These are phyloP conservation scores for Poecile atricapillus DNA, from an alignment of 2,113 vertebrate genomes.

Conservation along the genomic window DNA sequence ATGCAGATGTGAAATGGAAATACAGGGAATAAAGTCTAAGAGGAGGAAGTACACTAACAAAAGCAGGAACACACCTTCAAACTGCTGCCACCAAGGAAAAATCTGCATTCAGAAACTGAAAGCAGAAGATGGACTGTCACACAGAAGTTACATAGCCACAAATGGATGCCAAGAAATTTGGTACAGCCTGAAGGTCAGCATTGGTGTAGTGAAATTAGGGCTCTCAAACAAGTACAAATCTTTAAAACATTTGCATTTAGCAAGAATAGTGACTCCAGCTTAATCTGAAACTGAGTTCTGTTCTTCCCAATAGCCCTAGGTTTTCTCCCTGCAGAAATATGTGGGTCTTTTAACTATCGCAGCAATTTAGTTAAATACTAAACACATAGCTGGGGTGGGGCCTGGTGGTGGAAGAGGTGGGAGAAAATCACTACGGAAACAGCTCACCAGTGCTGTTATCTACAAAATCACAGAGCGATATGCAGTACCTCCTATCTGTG, in stretches of 20 bases:
- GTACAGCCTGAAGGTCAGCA: neutral
- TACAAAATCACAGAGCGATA: neutral
- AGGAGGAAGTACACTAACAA: neutral
- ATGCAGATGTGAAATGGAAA: neutral
- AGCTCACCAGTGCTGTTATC: neutral
- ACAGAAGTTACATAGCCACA: neutral
- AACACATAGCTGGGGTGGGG: fast-evolving
- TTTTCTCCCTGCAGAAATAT: neutral
- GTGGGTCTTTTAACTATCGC: neutral
- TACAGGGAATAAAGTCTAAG: neutral
- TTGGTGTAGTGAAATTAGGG: fast-evolving
- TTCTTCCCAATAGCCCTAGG: neutral
- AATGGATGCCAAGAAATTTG: neutral
- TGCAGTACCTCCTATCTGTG: neutral
- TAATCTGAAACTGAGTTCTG: neutral
- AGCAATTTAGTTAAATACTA: neutral
- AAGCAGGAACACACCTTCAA: neutral
- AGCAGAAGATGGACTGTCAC: neutral
- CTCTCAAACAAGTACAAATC: neutral
- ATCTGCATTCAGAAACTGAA: neutral
- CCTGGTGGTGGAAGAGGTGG: neutral
- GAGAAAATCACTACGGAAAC: neutral
- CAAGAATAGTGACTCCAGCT: neutral
- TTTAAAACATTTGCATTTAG: neutral
- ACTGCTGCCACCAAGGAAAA: neutral